Base-by-base conservation (phyloP, 1,140 invertebrate genomes). In the Zophobas atratus region DNA sequence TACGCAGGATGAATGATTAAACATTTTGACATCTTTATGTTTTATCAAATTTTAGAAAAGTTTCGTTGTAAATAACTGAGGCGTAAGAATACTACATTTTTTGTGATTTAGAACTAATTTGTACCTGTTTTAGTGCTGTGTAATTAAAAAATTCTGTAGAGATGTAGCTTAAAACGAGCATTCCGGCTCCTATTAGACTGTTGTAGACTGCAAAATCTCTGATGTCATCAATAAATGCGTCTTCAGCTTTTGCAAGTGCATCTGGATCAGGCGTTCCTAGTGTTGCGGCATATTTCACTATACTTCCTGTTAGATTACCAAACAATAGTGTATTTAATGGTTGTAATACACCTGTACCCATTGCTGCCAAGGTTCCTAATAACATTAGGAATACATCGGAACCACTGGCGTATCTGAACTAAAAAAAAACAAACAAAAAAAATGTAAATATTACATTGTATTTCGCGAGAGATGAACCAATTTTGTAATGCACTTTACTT, bases 291-390 rank as follows among this genome's bases (percentile, higher is more conserved):
- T 86, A 86, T 5, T 83, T 76, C n/a, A 90, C 85, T 77, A 90
- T 86, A 20, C 83, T 83, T 36, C 88, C 89, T 0, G 92, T 89
- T 71, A 94, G 87, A 75, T 89, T 87, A 1, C 93, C 92, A 83
- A 94, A 93, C n/a, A 94, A 87, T 4, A 93, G 85, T 56, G 92
- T 92, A 81, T 94, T 92, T 3, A 92, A 80, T 0, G 93, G 93
- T 46, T 92, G 90, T 38, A 90, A 89, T 5, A 89, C 84, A 4
- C 92, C 93, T 32, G 91, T 90, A 49, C 89, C 84, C 0, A 91
- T 78, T 0, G 92, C 89, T 60, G 87, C 89, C 67, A 92, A n/a
- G 2, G 90, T 79, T 3, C 92, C 93, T 6, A 93, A 78, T 6
- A 83, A 78, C 78, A 94, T 89, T 8, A 92, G 86, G 0, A 88